Base-by-base conservation (phyloP, 2,888 invertebrate species). In the Apamea sordens region DNA sequence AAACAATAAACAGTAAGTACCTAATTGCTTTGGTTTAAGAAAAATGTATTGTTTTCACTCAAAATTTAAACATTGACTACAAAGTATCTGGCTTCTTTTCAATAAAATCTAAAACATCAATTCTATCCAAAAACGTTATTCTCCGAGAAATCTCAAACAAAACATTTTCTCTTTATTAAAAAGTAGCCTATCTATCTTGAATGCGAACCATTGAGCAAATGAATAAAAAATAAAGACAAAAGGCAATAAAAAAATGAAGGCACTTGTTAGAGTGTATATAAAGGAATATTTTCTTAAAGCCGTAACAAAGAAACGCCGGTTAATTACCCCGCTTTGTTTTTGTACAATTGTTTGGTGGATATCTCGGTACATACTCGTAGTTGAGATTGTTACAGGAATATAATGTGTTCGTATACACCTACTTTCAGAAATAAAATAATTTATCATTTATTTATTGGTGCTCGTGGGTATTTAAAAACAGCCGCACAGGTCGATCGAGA, bases 311-410 rank as follows among this genome's bases (percentile, higher is more conserved):
- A 73, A 82, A 71, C 36, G 24, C 41, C 53, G 63, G 69, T 81
- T 85, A 87, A 89, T 88, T 87, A 82, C 67, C 73, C 0, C 6
- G 63, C 79, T 80, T 89, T 85, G 83, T 88, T 77, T 61, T 21
- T 68, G 50, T 61, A 72, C 72, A 76, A 80, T 82, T 69, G 76
- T 81, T 61, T 59, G 72, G 50, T 75, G 32, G 41, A 63, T 74
- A 85, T 81, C 63, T 24, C 36, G 21, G 28, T 64, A 50, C 53
- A 41, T 63, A n/a, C n/a, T n/a, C n/a, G n/a, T n/a, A 69, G 64
- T 44, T 59, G 11, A 65, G n/a, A 76, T 85, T 85, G 73, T 80
- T 71, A 64, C 28, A n/a, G 18, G 13, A 63, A 83, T 47, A 59
- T 59, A 59, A n/a, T n/a, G 13, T 59, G 13, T 59, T 59, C 13